Evolutionary conservation across 2,113 vertebrate genomes (phyloP), one percentile per base, ranked within the genome.

Genomic region (Paraplagusia blochii): DNA sequence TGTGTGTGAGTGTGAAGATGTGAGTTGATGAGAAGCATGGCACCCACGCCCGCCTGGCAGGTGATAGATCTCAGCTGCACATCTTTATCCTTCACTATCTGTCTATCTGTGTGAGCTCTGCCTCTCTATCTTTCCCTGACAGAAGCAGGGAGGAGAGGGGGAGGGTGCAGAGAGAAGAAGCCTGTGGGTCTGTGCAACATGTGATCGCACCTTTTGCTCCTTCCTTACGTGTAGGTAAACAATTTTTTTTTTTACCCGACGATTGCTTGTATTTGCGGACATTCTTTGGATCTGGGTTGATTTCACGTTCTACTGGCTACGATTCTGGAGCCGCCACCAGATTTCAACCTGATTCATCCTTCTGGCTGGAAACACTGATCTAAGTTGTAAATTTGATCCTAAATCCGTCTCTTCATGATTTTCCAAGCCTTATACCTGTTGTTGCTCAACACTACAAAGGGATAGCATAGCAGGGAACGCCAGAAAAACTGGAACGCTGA

Each of bases 81-180:
- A 71, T 67, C 64, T 81, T 82, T 82, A 66, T 84, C 69, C 63
- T 82, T 79, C 65, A 81, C 79, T 67, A 65, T 82, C 80, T 58
- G 45, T 78, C 56, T 77, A 66, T 86, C 76, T 55, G 55, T 64
- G 58, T 80, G 55, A 36, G 77, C 65, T 38, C 58, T 66, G 49
- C 46, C 43, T 33, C 7, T 36, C 11, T 29, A 19, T 15, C 9
- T 11, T 3, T 1, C 42, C 55, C 50, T 58, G 53, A 65, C 47
- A 69, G 53, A 40, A 38, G 53, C 38, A 58, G 40, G n/a, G 0
- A 8, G 13, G 6, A 15, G 16, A 29, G 22, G 1, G 8, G 53
- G 59, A 43, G 18, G 29, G 16, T 3, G 7, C 45, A 52, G 43
- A 74, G 53, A 39, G 35, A 43, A n/a, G 38, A 58, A 61, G 52